phyloP scores from a whole-genome alignment of 1,140 invertebrate genomes.

The Caerostris extrusa region DNA sequence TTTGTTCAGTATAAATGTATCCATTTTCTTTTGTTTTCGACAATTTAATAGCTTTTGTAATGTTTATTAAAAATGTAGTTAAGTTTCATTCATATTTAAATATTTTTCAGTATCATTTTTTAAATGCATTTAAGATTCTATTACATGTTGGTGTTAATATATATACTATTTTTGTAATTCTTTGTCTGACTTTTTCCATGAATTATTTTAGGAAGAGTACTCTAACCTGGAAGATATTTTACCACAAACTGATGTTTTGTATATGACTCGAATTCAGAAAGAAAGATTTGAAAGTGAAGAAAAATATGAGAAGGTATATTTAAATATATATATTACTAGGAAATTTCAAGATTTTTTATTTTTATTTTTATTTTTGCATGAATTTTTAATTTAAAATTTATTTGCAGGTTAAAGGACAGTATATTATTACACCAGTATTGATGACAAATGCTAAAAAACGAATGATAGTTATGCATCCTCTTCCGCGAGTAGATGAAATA shows the following conservation, averaged over 20 bases:
- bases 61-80: too few species aligned
- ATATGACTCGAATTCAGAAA: constrained; percentile 98
- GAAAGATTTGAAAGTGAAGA: constrained; percentile 93
- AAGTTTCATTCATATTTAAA: too few species aligned
- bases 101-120: too few species aligned
- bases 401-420: constrained; percentile 90
- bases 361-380: not conserved
- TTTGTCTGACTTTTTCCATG: not conserved
- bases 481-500: constrained; percentile 97
- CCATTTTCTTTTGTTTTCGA: too few species aligned
- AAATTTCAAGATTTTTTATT: not conserved
- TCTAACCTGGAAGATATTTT: constrained; percentile 90
- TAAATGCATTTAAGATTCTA: too few species aligned
- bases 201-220: constrained; percentile 84
- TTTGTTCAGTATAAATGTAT: not conserved
- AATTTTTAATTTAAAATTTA: constrained; percentile 48
- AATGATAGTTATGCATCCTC: constrained; percentile 98
- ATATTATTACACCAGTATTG: constrained; percentile 94
- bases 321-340: not conserved
- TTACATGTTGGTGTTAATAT: too few species aligned
- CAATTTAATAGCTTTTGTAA: too few species aligned
- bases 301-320: constrained; percentile 92
- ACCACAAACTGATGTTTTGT: constrained; percentile 96
- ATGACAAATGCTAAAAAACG: constrained; percentile 96
- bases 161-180: too few species aligned